Base-by-base conservation (phyloP, 2,113 vertebrate species). In the Megatriorchis doriae region DNA sequence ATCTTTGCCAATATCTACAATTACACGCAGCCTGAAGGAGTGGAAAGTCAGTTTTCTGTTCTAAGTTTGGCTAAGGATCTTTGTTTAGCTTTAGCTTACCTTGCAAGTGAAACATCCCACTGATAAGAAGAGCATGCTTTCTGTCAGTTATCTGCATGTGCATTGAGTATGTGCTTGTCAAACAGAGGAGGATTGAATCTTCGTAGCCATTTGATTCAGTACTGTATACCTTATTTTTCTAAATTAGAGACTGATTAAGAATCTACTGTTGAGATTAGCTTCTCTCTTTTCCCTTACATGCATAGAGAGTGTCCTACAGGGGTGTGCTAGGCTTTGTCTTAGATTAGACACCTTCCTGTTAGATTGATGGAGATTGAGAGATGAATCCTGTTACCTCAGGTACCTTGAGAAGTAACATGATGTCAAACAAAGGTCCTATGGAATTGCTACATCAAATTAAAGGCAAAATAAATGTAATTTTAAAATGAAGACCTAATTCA, bases 91-190 rank as follows among this genome's bases (percentile, higher is more conserved):
- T 75, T 61, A 61, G 65, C 40, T 53, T 85, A 15, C 25, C 5
- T 25, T 73, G 48, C 40, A 70, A 3, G 34, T 40, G 36, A 45
- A 66, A 23, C 12, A 31, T 72, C 34, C 58, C 10, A 11, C 34
- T 82, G 58, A 16, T 4, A 9, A 78, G 17, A 52, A 43, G 15
- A 11, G 11, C 1, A 0, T 71, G 13, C 9, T 70, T 86, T 91
- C 42, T 8, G 4, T 43, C 29, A 80, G 25, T 68, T 73, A 9
- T 17, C 66, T 90, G 36, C 25, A 18, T 13, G 13, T 63, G n/a
- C 1, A 0, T 20, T 67, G 45, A 5, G 10, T 23, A 55, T 0
- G 0, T 80, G 36, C 31, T 73, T 2, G 2, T 43, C 55, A 74
- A 68, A 65, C 59, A 72, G 32, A 53, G 16, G 23, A 62, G 23